Conservation (phyloP, 2,797 vertebrate genomes). For the Helostoma temminkii region DNA sequence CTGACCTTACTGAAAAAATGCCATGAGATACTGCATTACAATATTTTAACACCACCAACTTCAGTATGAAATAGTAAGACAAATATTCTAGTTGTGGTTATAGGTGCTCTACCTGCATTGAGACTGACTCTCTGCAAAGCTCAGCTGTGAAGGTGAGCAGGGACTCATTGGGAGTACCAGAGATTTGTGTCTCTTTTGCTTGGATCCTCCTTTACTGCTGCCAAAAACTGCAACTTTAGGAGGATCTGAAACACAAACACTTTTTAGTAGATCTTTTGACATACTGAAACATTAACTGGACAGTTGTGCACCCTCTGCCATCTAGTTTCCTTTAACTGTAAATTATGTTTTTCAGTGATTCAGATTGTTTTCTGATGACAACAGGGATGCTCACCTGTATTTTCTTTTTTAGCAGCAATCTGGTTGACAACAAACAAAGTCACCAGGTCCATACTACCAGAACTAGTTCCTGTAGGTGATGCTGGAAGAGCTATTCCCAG, state of each 20-base stretch:
- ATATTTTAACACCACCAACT: neutral
- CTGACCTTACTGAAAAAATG: neutral
- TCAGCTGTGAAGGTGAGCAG: conserved; percentile 80
- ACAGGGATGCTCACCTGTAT: conserved; percentile 77
- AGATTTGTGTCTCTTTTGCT: conserved; percentile 67
- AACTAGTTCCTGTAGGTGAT: conserved; percentile 63
- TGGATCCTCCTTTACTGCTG: conserved; percentile 71
- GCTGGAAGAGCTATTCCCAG: conserved; percentile 40
- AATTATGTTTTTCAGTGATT: neutral
- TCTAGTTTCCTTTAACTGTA: neutral
- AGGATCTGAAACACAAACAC: conserved; percentile 76
- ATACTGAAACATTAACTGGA: neutral
- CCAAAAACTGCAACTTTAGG: conserved; percentile 82
- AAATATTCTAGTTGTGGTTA: neutral
- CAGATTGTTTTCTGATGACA: neutral
- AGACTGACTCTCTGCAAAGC: conserved; percentile 80
- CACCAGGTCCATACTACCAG: conserved; percentile 90
- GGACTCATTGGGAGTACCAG: conserved; percentile 90
- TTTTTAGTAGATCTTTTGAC: neutral
- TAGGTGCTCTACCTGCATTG: conserved; percentile 80
- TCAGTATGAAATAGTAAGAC: too few relatives aligned
- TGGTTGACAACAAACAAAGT: conserved; percentile 93
- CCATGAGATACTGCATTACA: neutral
- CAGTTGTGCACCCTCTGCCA: too few relatives aligned
- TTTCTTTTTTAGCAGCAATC: conserved; percentile 89